phyloP scores from a whole-genome alignment of 2,113 vertebrate species.

The Stegastes partitus region DNA sequence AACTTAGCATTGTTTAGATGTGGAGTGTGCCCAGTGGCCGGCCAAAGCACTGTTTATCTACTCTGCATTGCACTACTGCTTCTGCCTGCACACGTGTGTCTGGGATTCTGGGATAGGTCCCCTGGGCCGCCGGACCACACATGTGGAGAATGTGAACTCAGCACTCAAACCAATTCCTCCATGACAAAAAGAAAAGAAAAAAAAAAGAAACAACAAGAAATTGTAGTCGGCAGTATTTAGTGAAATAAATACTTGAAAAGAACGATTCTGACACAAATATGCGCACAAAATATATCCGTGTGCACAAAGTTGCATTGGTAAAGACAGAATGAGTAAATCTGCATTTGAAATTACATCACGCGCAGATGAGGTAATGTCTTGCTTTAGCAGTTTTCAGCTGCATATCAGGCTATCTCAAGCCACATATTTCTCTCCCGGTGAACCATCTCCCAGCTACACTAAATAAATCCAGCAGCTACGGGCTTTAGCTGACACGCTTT shows the following conservation, averaged over 20 bases:
- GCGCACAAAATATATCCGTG: constrained; percentile 11
- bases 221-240: constrained; percentile 32
- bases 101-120: constrained; percentile 84
- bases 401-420: constrained; percentile 59
- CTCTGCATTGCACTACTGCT: constrained; percentile 82
- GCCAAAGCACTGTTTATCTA: constrained; percentile 81
- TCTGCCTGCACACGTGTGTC: constrained; percentile 85
- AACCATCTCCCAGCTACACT: constrained; percentile 36
- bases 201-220: too few relatives aligned
- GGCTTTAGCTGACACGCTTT: constrained; percentile 38
- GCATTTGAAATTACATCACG: constrained; percentile 55
- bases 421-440: constrained; percentile 50
- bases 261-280: constrained; percentile 9
- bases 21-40: constrained; percentile 77
- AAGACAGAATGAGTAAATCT: constrained; percentile 36
- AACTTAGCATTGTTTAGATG: constrained; percentile 64
- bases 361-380: constrained; percentile 73
- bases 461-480: constrained; percentile 43
- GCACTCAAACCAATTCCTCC: constrained; percentile 55
- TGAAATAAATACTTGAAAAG: constrained; percentile 41
- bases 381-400: constrained; percentile 51
- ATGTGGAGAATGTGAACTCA: constrained; percentile 84
- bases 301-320: background rate
- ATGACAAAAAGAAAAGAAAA: constrained; percentile 29
- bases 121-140: constrained; percentile 85